Conservation (phyloP, 2,113 vertebrate genomes). For the Elachura formosa region DNA sequence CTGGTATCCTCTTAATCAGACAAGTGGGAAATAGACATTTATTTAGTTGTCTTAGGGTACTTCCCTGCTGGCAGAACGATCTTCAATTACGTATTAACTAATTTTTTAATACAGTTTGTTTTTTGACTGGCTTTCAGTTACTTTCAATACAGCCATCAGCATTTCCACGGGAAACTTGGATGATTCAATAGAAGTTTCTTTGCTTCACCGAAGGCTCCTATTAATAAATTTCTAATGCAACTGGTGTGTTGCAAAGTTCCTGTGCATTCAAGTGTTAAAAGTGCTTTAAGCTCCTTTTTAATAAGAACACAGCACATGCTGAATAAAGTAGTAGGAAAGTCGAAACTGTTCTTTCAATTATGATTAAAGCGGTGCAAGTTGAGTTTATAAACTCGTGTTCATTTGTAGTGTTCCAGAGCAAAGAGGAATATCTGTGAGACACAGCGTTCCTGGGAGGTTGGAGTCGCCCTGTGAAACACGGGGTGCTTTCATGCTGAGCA, state of each 20-base stretch:
- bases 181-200: background rate
- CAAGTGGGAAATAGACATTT: background rate
- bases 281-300: background rate
- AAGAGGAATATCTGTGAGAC: background rate
- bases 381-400: background rate
- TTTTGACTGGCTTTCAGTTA: background rate
- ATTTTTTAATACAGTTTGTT: background rate
- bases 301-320: background rate
- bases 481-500: background rate
- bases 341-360: background rate
- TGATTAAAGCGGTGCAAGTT: background rate
- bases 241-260: background rate
- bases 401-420: background rate
- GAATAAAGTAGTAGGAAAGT: background rate
- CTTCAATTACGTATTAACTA: background rate
- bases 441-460: background rate
- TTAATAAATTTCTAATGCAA: background rate
- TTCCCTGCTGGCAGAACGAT: background rate
- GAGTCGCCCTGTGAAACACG: fast-evolving
- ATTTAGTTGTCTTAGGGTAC: background rate
- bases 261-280: background rate
- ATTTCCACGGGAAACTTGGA: background rate
- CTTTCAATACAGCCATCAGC: background rate
- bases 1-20: background rate
- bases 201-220: background rate